Evolutionary conservation across 2,888 invertebrate species (phyloP).

Genomic region (Campoplex capitator): DNA sequence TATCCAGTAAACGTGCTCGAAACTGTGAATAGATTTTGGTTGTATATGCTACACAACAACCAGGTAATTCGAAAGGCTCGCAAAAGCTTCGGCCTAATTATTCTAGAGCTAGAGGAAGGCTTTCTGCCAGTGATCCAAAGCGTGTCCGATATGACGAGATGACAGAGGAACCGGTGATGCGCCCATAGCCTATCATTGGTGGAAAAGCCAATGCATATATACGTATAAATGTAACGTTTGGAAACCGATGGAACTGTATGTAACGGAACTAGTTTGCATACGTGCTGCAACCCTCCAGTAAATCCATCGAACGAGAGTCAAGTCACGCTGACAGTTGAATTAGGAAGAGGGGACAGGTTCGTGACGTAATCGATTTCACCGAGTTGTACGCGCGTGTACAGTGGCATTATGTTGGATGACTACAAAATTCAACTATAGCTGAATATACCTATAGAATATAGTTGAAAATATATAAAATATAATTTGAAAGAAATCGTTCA

Average conservation of each 20-base stretch:
- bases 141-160: constrained; percentile 51
- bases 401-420: constrained; percentile 33
- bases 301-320: constrained; percentile 57
- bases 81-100: constrained; percentile 50
- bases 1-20: constrained; percentile 19
- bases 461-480: no score
- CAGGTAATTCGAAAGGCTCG: constrained; percentile 51
- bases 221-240: constrained; percentile 13
- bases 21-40: constrained; percentile 33
- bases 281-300: constrained; percentile 52
- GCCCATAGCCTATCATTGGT: constrained; percentile 31
- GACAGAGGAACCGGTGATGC: constrained; percentile 51
- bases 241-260: constrained; percentile 22
- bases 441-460: no score
- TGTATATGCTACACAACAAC: constrained; percentile 34
- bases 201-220: constrained; percentile 50
- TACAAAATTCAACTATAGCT: constrained; percentile 30
- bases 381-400: constrained; percentile 12
- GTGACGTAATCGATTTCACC: constrained; percentile 53
- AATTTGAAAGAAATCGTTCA: no score
- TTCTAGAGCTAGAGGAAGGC: constrained; percentile 41
- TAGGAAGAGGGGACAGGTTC: constrained; percentile 14
- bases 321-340: constrained; percentile 48
- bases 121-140: constrained; percentile 53
- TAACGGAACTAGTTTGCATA: constrained; percentile 60